A percentile compares a stretch with the other conserved stretches of the same genome.
Conservation (phyloP, 37 sponge, comb jelly and placozoan genomes). For the Spongilla lacustris region DNA sequence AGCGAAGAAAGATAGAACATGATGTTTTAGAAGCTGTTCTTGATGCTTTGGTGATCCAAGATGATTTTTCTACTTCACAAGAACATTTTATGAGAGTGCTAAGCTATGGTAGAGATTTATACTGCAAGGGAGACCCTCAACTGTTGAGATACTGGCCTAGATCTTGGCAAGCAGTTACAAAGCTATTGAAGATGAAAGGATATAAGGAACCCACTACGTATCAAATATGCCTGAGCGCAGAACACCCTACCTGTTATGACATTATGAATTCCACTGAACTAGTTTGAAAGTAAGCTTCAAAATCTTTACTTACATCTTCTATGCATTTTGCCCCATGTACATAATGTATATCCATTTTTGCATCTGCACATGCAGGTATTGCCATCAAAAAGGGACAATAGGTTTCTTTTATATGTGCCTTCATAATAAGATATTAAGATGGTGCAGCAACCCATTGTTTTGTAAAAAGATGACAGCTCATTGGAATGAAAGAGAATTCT, state of each 20-base stretch:
- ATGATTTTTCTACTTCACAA: slow-evolving; percentile 6
- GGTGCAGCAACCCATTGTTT: slow-evolving; percentile 1
- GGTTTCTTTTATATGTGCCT: slow-evolving; percentile 1
- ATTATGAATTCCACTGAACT: slow-evolving; percentile 3
- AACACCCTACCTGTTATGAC: slow-evolving; percentile 1
- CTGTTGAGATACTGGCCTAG: slow-evolving; percentile 4
- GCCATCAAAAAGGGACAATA: slow-evolving; percentile 1
- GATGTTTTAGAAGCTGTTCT: slow-evolving; percentile 11
- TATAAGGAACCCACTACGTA: slow-evolving; percentile 20
- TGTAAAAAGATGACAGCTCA: slow-evolving; percentile 32
- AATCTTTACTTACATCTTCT: background rate
- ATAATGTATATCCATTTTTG: background rate
- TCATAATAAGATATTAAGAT: background rate
- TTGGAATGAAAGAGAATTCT: slow-evolving; percentile 21
- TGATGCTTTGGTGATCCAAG: slow-evolving; percentile 5
- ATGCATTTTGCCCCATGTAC: slow-evolving; percentile 5
- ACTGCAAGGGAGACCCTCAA: slow-evolving; percentile 14
- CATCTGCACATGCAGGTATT: slow-evolving; percentile 1
- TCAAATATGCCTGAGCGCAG: slow-evolving; percentile 2
- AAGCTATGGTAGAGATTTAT: slow-evolving; percentile 15
- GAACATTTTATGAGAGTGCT: slow-evolving; percentile 7
- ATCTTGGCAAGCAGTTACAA: slow-evolving; percentile 8
- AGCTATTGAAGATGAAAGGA: background rate
- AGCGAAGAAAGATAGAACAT: background rate
- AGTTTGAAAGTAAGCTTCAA: background rate